phyloP scores from a whole-genome alignment of 2,888 invertebrate species.

The Tridacna gigas region DNA sequence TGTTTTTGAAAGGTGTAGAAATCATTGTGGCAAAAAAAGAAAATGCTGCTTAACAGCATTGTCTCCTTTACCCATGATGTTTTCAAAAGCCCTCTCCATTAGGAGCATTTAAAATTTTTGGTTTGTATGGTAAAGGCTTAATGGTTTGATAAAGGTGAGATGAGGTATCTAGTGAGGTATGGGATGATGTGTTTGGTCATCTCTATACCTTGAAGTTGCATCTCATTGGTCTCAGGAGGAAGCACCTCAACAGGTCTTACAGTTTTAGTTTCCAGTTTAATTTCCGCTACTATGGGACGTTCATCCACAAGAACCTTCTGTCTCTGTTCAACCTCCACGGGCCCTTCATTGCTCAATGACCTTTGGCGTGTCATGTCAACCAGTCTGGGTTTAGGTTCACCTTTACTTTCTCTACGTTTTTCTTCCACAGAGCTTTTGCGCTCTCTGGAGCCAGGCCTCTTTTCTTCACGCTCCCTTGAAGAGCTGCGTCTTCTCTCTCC shows the following conservation, averaged over 20 bases:
- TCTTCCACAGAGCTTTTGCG: conserved; percentile 20
- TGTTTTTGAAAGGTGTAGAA: too few species aligned
- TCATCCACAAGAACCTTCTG: conserved; percentile 44
- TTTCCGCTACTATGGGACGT: conserved; percentile 35
- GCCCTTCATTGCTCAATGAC: conserved; percentile 33
- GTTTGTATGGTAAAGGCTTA: neutral
- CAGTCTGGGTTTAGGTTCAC: conserved; percentile 29
- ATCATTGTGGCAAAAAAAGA: too few species aligned
- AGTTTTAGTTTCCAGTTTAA: conserved; percentile 25
- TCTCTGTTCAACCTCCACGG: conserved; percentile 56
- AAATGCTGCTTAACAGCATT: too few species aligned
- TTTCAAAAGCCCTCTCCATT: too few species aligned
- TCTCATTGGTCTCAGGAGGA: conserved; percentile 22
- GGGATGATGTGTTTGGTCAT: conserved; percentile 23
- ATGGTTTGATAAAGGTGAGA: neutral
- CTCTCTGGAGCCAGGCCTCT: conserved; percentile 19
- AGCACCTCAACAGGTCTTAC: conserved; percentile 33
- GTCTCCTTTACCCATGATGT: too few species aligned
- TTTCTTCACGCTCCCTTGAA: conserved; percentile 14
- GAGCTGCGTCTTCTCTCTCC: conserved; percentile 14
- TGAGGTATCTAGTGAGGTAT: conserved; percentile 5
- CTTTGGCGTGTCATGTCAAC: conserved; percentile 46
- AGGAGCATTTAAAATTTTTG: too few species aligned
- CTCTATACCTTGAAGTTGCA: conserved; percentile 28
- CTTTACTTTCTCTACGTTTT: conserved; percentile 7